Evolutionary conservation across 1,140 invertebrate species (phyloP), one percentile per base, ranked within the genome.

Genomic region (Nephila pilipes): DNA sequence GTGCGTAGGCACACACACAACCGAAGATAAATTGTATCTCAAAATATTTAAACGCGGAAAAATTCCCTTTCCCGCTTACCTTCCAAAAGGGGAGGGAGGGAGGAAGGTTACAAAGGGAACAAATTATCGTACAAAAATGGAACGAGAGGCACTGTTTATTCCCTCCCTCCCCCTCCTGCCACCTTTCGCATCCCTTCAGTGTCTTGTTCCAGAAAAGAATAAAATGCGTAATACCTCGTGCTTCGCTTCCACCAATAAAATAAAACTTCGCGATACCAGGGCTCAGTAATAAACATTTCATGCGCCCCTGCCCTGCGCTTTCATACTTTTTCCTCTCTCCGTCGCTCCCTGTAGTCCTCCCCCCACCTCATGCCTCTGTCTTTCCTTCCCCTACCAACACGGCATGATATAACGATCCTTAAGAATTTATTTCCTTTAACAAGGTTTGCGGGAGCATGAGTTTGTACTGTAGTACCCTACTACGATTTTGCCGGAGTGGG

Each of bases 101-200:
- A 32, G 29, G 63, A 8, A 25, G 65, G 32, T 25, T 14, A 54
- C 38, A 46, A 81, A 81, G 46, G 38, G 80, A 81, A 81, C 38
- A 81, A 81, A 81, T 81, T 81, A 81, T 81, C 80, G 80, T 81
- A 55, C 46, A 55, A 81, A 81, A 81, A 81, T 55, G 80, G 80
- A 81, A 81, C 38, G 69, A 75, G 32, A 36, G 32, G 80, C 38
- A 81, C 80, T 81, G 80, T 81, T 81, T 81, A 55, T 55, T 54
- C 80, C 46, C 46, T 18, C 29, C 10, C 25, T 29, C 25, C 25
- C 4, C 69, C 18, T 29, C 12, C 14, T 36, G 16, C 69, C 29
- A 36, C 29, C 29, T 22, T 58, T 18, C 32, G 29, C 69, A 75
- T 75, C 69, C 57, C 69, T 75, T 16, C 29, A 29, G 69, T 25